Conservation (phyloP, 2,113 vertebrate genomes). For the Cettia cetti region DNA sequence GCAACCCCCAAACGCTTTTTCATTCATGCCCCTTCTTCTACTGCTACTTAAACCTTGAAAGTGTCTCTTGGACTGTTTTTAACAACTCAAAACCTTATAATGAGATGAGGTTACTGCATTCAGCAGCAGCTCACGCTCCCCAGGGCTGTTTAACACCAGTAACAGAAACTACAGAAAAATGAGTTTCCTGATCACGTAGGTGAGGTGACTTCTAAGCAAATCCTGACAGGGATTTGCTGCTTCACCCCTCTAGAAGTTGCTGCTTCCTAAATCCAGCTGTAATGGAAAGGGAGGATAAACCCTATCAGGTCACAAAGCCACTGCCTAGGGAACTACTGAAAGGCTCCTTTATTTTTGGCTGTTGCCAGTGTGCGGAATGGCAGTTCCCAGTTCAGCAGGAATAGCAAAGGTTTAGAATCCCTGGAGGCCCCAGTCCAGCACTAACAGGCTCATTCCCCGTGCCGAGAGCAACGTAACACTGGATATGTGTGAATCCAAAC, state of each 20-base stretch:
- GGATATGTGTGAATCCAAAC: not conserved
- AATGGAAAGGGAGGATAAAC: not conserved
- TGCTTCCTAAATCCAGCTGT: not conserved
- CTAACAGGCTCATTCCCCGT: not conserved
- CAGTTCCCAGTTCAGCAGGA: not conserved
- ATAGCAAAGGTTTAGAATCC: not conserved
- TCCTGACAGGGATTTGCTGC: not conserved
- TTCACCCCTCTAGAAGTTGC: not conserved
- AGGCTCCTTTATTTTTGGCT: not conserved
- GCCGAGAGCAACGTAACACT: not conserved
- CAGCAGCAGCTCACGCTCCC: fast-evolving
- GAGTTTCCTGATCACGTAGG: fast-evolving
- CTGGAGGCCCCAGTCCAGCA: not conserved
- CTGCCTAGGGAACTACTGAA: not conserved
- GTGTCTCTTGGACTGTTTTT: not conserved
- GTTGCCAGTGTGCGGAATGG: not conserved
- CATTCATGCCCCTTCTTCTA: not conserved
- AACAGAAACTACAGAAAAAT: not conserved
- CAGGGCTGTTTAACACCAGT: not conserved
- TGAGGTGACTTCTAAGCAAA: not conserved
- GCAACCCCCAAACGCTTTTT: not conserved
- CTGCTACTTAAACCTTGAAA: not conserved
- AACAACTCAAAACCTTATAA: not conserved
- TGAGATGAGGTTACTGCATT: fast-evolving
- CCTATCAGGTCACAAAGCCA: fast-evolving